A percentile compares a stretch with the other conserved stretches of the same genome.
Evolutionary conservation across 2,888 invertebrate species (phyloP).

Genomic region (Luffia ferchaultella): DNA sequence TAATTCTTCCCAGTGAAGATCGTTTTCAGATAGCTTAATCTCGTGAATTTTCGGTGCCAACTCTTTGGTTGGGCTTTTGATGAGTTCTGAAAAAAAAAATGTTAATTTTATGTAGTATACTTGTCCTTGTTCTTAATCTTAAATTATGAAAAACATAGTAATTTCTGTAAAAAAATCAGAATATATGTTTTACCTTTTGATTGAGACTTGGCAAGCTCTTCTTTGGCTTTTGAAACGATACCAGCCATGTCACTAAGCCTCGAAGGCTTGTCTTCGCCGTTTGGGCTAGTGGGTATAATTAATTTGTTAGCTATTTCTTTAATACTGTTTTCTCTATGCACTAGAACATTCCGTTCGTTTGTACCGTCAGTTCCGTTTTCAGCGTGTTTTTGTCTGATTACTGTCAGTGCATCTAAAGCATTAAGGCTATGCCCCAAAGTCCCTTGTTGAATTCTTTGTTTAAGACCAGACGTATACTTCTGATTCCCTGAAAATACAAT

Average conservation of each 20-base stretch:
- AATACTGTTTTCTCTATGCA: conserved; percentile 85
- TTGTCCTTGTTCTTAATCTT: not conserved
- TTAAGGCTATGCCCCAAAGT: conserved; percentile 61
- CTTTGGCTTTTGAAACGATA: conserved; percentile 92
- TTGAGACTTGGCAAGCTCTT: conserved; percentile 87
- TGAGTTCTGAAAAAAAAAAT: conserved; percentile 60
- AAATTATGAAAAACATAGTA: not conserved
- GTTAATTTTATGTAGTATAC: conserved; percentile 1
- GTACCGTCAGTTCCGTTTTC: conserved; percentile 68
- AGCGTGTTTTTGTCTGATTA: conserved; percentile 53
- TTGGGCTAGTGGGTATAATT: conserved; percentile 69
- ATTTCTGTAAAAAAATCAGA: not conserved
- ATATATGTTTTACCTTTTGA: conserved; percentile 67
- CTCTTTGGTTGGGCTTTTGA: conserved; percentile 76
- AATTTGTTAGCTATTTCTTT: conserved; percentile 89
- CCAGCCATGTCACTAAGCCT: conserved; percentile 84
- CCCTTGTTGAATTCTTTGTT: conserved; percentile 69
- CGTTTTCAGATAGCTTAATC: conserved; percentile 89
- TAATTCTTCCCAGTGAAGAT: conserved; percentile 95
- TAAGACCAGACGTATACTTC: conserved; percentile 63
- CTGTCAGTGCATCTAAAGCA: conserved; percentile 43
- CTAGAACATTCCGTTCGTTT: conserved; percentile 69
- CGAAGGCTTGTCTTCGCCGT: conserved; percentile 69
- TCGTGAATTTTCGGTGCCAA: conserved; percentile 71
- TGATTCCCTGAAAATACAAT: conserved; percentile 52